Evolutionary conservation across 92 coral and sea anemone species (phyloP), one percentile per base, ranked within the genome.

Genomic region (Desmophyllum pertusum): DNA sequence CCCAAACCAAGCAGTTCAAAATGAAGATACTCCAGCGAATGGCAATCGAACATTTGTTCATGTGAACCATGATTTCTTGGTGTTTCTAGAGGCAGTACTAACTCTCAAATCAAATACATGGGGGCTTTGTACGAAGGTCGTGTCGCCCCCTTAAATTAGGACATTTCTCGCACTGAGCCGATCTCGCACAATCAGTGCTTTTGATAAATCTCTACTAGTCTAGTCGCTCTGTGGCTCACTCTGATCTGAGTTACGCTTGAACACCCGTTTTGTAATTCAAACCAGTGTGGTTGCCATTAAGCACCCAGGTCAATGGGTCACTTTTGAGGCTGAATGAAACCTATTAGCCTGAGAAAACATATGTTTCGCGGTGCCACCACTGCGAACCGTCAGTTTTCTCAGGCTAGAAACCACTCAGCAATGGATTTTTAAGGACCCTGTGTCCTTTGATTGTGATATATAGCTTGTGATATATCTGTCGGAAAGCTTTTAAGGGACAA

Each of bases 11-110:
- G n/a, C 52, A 61, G 82, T 89, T 83, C 40, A 81, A 73, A 3
- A 48, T 11, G 59, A 89, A 89, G 13, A 87, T 75, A 19, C 84
- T 89, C 93, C 93, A 89, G 42, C 93, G 88, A 23, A 89, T 80
- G n/a, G 74, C 85, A 5, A 70, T 18, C 14, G 90, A 85, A 35
- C 79, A 86, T 76, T 81, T 89, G 37, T 74, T 80, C 92, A 89
- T 84, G 25, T 83, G 88, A 46, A 89, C 92, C 92, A 84, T 88
- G 51, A 27, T 68, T 25, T 21, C 25, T n/a, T 43, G 21, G 4
- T 21, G 73, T 27, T 15, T 17, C 15, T 74, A 15, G 27, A 46
- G 35, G 73, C 29, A 33, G 10, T 6, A 2, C 39, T 72, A 45
- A 29, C 55, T 51, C 55, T 51, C 79, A 30, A 72, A 48, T 27